Percentiles rank a stretch among this genome's conserved stretches.
phyloP scores from a whole-genome alignment of 2,113 vertebrate genomes.

The Centropus unirufus region DNA sequence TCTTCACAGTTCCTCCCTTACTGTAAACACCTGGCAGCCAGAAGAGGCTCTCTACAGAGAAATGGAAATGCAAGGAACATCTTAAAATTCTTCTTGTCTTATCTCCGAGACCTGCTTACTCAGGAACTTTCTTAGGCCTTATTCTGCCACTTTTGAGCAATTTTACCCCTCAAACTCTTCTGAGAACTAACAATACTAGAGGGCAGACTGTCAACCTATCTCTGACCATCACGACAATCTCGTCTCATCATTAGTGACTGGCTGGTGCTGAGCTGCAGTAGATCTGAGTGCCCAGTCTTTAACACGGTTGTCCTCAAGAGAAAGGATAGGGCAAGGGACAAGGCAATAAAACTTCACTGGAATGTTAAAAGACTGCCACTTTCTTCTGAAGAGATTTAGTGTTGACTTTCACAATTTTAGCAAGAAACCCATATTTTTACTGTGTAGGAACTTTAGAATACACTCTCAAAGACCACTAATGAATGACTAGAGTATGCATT shows the following conservation, averaged over 20 bases:
- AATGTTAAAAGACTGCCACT: background rate
- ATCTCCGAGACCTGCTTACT: background rate
- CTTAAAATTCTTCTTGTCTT: background rate
- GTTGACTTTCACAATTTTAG: background rate
- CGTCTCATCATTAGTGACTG: background rate
- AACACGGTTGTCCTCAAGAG: background rate
- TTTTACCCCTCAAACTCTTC: background rate
- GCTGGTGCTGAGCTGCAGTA: background rate
- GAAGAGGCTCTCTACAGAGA: background rate
- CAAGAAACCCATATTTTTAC: background rate
- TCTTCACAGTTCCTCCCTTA: background rate
- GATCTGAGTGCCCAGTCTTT: background rate
- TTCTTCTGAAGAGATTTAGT: background rate
- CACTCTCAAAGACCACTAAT: background rate
- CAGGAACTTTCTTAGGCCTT: background rate
- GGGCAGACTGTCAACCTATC: background rate
- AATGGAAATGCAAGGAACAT: background rate
- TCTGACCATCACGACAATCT: background rate
- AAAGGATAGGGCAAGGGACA: background rate
- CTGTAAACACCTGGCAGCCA: background rate
- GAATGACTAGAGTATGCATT: background rate
- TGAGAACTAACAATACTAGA: background rate
- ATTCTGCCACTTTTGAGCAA: background rate
- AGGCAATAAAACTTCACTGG: background rate
- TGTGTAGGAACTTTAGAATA: background rate